Percentiles rank a stretch among this genome's conserved stretches.
Evolutionary conservation across 2,113 vertebrate genomes (phyloP).

Genomic region (Zosterops hypoxanthus): DNA sequence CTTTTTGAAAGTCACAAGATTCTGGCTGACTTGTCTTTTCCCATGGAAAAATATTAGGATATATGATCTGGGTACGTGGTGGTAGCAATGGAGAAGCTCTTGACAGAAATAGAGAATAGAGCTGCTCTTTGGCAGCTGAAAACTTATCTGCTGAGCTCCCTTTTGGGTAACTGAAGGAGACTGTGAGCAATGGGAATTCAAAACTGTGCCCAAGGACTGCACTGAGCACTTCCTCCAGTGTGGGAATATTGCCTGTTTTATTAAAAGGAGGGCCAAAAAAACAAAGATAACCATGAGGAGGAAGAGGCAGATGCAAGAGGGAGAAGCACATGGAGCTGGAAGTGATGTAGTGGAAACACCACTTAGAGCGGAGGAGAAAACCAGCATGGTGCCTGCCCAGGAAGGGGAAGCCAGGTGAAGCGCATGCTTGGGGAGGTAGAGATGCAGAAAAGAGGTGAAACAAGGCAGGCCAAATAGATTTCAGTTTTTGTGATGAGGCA

Average conservation of each 20-base stretch:
- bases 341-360: not conserved
- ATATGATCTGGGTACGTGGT: not conserved
- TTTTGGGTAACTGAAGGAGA: slow-evolving; percentile 20
- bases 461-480: not conserved
- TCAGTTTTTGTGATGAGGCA: not conserved
- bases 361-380: not conserved
- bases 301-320: not conserved
- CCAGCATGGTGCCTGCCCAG: rapidly evolving
- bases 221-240: rapidly evolving
- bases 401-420: not conserved
- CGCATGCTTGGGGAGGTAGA: not conserved
- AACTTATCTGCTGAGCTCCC: slow-evolving; percentile 26
- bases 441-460: not conserved
- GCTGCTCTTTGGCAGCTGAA: slow-evolving; percentile 5
- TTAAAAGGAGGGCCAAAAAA: not conserved
- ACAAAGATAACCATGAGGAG: not conserved
- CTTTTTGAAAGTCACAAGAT: not conserved
- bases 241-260: not conserved
- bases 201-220: not conserved
- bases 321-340: not conserved
- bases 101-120: not conserved
- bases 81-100: not conserved
- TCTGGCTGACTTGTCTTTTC: not conserved
- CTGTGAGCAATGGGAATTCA: not conserved
- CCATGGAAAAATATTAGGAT: slow-evolving; percentile 9